Evolutionary conservation across 92 coral and sea anemone genomes (phyloP), one percentile per base, ranked within the genome.

Genomic region (Heteractis magnifica): DNA sequence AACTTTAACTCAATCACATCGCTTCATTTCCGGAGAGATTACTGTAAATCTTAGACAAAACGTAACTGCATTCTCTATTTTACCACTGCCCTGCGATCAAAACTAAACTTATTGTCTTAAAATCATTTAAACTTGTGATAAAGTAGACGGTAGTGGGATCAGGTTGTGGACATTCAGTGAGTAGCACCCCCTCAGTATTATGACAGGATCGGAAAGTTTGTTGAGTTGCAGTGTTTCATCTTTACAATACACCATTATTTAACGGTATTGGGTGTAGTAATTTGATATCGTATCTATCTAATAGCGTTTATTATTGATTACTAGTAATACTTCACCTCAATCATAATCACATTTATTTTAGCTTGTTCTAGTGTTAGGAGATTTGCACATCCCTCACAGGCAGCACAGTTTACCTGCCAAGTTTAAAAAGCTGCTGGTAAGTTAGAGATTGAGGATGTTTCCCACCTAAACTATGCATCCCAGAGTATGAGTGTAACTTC

Each of bases 341-440:
- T 62, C 16, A 4, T 49, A 6, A 58, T 80, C 34, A 34, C 72
- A 75, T 81, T 51, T 73, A 21, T 81, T 55, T 13, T 76, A 97
- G 99, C 95, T 97, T 87, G 99, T 97, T 79, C 89, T 97, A 65
- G 99, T 97, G 51, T 91, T 97, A 58, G 99, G 99, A 6, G 99
- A 97, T 84, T 90, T 97, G 8, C 99, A 97, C 79, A 94, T 97
- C 52, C 99, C 99, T 8, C 95, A 97, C 76, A 83, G 99, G 80
- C 97, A 97, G 74, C 97, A 97, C 76, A 94, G 97, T 82, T 89
- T 97, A 83, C 99, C 99, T 15, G 92, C 94, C 76, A 97, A 97
- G 86, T 97, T 97, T 77, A 94, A 92, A 79, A 97, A 97, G 78
- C 87, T 97, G 56, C 87, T 97, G 92, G 99, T 97, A 86, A 86